Conservation (phyloP, 2,797 vertebrate genomes). For the Iguana delicatissima region DNA sequence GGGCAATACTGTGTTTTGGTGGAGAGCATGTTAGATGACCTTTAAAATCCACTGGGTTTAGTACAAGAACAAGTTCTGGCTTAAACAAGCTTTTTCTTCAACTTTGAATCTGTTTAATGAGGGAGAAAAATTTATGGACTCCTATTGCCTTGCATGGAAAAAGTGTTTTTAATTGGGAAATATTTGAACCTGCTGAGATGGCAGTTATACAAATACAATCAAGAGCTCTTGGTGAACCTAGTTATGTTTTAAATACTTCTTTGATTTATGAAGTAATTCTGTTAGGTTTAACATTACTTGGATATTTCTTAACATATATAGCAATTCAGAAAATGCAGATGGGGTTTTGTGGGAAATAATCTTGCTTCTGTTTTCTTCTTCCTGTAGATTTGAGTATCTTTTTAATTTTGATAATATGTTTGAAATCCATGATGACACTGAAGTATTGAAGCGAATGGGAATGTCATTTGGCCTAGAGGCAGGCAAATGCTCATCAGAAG, state of each 20-base stretch:
- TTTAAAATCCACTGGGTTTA: conserved; percentile 59
- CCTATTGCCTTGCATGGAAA: conserved; percentile 36
- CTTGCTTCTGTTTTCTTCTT: conserved; percentile 40
- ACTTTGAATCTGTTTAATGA: conserved; percentile 60
- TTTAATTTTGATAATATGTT: conserved; percentile 92
- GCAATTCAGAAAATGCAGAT: conserved; percentile 19
- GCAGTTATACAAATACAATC: conserved; percentile 39
- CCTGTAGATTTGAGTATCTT: conserved; percentile 88
- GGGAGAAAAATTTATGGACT: conserved; percentile 45
- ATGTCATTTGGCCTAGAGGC: conserved; percentile 88
- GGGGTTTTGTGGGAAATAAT: conserved; percentile 16
- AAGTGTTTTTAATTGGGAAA: conserved; percentile 60
- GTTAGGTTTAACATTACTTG: neutral
- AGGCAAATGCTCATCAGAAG: conserved; percentile 84
- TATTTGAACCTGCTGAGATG: conserved; percentile 33
- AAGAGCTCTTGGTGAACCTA: conserved; percentile 3
- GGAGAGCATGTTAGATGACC: conserved; percentile 48
- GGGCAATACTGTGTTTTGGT: conserved; percentile 49
- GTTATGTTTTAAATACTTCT: neutral
- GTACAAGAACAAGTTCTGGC: conserved; percentile 49
- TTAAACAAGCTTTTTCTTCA: conserved; percentile 42
- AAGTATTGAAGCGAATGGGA: conserved; percentile 90
- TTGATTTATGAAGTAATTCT: conserved; percentile 13
- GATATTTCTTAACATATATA: neutral
- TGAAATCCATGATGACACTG: conserved; percentile 89